These are phyloP conservation scores for Idaea straminata DNA, from an alignment of 2,888 invertebrate species.

Conservation along the genomic window DNA sequence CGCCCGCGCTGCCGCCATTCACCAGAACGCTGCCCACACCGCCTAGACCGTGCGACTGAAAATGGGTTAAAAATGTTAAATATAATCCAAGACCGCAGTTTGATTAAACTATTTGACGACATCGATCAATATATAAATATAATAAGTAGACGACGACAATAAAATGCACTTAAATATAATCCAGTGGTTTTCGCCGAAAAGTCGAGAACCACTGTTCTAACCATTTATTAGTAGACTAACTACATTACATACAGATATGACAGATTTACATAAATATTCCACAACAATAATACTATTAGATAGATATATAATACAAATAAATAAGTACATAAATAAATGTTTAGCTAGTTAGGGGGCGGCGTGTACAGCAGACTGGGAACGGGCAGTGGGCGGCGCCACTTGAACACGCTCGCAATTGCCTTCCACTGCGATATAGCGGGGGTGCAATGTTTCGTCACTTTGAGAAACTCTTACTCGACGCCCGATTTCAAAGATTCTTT, in stretches of 20 bases:
- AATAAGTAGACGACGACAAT: background rate
- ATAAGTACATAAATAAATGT: slow-evolving; percentile 17
- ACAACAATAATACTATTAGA: background rate
- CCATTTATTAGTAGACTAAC: background rate
- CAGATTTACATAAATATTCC: background rate
- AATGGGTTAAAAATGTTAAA: slow-evolving; percentile 8
- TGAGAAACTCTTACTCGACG: background rate
- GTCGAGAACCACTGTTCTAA: background rate
- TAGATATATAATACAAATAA: slow-evolving; percentile 17
- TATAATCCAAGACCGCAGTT: background rate
- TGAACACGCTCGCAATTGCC: slow-evolving; percentile 64
- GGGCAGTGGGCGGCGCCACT: slow-evolving; percentile 50
- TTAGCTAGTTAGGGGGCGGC: slow-evolving; percentile 18
- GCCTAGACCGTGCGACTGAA: slow-evolving; percentile 63
- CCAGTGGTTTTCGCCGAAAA: background rate
- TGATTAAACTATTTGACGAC: background rate
- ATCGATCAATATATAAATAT: background rate
- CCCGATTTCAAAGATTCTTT: too few relatives aligned
- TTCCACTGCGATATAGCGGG: slow-evolving; percentile 40
- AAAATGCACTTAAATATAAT: background rate
- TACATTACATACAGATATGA: background rate
- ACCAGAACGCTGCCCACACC: slow-evolving; percentile 70
- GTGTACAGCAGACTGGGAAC: slow-evolving; percentile 39
- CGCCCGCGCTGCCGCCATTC: slow-evolving; percentile 76
- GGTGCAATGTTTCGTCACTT: slow-evolving; percentile 4